A percentile compares a stretch with the other conserved stretches of the same genome.
These are phyloP conservation scores for Atethmia centrago DNA, from an alignment of 2,888 invertebrate species.

Conservation along the genomic window DNA sequence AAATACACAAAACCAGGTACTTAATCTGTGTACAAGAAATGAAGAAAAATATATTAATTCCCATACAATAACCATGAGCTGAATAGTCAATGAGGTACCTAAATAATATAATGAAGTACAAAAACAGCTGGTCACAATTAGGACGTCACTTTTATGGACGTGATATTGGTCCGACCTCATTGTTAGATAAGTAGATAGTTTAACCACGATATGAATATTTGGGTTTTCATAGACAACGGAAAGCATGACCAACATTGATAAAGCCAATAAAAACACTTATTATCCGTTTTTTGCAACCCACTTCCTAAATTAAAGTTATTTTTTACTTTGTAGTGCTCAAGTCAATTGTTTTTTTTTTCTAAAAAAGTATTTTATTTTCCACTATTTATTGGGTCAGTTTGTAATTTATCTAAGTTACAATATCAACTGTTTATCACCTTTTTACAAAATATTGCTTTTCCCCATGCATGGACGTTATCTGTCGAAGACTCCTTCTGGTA, in stretches of 20 bases:
- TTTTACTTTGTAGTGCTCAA: too few relatives aligned
- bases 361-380: too few relatives aligned
- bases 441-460: too few relatives aligned
- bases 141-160: too few relatives aligned
- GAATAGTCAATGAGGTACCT: not conserved
- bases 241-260: constrained; percentile 16
- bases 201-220: constrained; percentile 10
- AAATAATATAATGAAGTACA: not conserved
- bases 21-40: not conserved
- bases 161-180: constrained; percentile 11
- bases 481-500: too few relatives aligned
- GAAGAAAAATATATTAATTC: not conserved
- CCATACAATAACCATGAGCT: not conserved
- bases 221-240: not conserved
- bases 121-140: not conserved
- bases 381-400: too few relatives aligned
- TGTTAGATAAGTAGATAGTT: constrained; percentile 18
- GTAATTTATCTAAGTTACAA: too few relatives aligned
- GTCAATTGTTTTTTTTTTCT: too few relatives aligned
- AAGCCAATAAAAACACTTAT: constrained; percentile 4
- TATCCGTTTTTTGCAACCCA: too few relatives aligned
- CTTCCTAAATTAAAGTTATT: too few relatives aligned
- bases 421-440: too few relatives aligned
- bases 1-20: not conserved
- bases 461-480: too few relatives aligned